Evolutionary conservation across 1,140 invertebrate genomes (phyloP), one percentile per base, ranked within the genome.

Genomic region (Caerostris extrusa): DNA sequence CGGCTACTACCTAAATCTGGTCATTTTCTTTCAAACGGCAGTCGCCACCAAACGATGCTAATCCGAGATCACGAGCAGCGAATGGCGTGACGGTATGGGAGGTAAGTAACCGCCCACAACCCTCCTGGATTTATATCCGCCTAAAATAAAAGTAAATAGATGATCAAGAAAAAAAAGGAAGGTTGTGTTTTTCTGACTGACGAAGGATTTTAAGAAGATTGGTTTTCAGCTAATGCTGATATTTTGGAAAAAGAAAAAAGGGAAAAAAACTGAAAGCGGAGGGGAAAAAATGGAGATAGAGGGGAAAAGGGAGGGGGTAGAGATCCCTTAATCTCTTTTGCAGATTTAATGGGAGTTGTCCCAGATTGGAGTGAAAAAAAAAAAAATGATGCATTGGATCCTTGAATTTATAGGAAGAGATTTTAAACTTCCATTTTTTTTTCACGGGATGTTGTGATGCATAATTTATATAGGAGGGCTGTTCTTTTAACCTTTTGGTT

Each of bases 11-110:
- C 71, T 53, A 77, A 77, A 77, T 77, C 71, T 77, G 71, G 71
- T 77, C 71, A 12, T 77, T 77, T 53, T 50, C 34, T 50, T 77
- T 53, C 34, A 12, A 17, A 10, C 61, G 1, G 61, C 34, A 34
- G 34, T 34, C 8, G 71, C 34, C 53, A 77, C 71, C 71, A 77
- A 77, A 77, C 71, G 71, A 77, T 50, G 71, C 71, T 77, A 77
- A 77, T 77, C 71, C 71, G 71, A 77, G 71, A 77, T 77, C 71
- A 77, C 34, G 71, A 77, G 71, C 71, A 34, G 34, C 71, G 71
- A 77, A 77, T 77, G 71, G 71, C 71, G 71, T 77, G 71, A 77
- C 71, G 34, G 71, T 14, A 77, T 8, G 71, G 71, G 71, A 53
- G 50, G 34, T 50, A 0, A 4, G 71, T 12, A 10, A 50, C 71